phyloP scores from a whole-genome alignment of 1,140 invertebrate genomes.

The Calephelis virginiensis region DNA sequence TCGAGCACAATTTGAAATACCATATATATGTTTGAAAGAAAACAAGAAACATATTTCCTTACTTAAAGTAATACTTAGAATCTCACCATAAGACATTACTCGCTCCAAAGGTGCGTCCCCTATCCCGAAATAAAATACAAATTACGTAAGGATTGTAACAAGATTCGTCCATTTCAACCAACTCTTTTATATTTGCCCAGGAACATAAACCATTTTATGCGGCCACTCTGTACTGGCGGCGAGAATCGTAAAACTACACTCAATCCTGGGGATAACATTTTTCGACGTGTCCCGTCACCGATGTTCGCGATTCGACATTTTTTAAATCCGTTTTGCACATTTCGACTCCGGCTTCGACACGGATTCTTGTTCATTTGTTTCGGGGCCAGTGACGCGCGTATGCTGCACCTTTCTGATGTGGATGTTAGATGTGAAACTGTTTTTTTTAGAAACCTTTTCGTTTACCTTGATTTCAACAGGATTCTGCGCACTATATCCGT shows the following conservation, averaged over 20 bases:
- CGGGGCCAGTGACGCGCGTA: background rate
- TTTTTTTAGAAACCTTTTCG: background rate
- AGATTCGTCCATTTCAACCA: constrained; percentile 27
- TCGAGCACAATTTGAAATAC: too few relatives aligned
- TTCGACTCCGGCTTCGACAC: background rate
- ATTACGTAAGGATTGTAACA: constrained; percentile 32
- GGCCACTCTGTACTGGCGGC: constrained; percentile 29
- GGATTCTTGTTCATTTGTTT: constrained; percentile 14
- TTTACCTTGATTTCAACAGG: background rate
- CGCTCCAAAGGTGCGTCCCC: constrained; percentile 17
- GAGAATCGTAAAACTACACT: constrained; percentile 38
- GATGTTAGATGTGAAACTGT: background rate
- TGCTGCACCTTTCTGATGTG: background rate
- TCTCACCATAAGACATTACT: constrained; percentile 1
- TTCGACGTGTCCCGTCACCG: constrained; percentile 39
- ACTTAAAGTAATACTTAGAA: background rate
- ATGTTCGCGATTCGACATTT: constrained; percentile 41
- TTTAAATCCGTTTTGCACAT: constrained; percentile 37
- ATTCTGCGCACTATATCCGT: too few relatives aligned
- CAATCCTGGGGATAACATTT: constrained; percentile 32
- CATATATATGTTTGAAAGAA: too few relatives aligned
- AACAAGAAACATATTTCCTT: too few relatives aligned
- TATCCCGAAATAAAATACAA: constrained; percentile 30
- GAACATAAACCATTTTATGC: constrained; percentile 35
- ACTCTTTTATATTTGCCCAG: constrained; percentile 31